Conservation (phyloP, 2,888 invertebrate genomes). For the Podabrus alpinus region DNA sequence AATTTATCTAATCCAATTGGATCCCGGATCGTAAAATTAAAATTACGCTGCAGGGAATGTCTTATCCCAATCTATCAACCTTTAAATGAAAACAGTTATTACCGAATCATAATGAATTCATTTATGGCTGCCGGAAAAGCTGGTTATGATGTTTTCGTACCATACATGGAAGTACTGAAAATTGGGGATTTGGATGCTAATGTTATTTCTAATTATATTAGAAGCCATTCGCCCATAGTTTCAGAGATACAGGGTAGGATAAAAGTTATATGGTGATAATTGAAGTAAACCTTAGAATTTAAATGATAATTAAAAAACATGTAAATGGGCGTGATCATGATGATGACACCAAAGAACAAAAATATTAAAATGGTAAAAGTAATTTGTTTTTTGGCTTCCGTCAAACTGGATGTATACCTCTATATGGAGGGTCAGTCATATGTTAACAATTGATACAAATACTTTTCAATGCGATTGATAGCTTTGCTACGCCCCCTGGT, state of each 20-base stretch:
- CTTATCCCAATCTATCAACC: slow-evolving; percentile 65
- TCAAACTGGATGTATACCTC: no score
- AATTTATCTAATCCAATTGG: slow-evolving; percentile 65
- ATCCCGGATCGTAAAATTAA: slow-evolving; percentile 61
- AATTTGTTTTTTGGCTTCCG: no score
- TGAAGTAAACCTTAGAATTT: no score
- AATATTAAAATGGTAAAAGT: no score
- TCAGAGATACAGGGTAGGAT: slow-evolving; percentile 60
- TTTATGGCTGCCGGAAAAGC: slow-evolving; percentile 72
- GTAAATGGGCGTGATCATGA: no score
- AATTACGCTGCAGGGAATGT: slow-evolving; percentile 67
- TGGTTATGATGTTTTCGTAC: slow-evolving; percentile 60
- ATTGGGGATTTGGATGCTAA: slow-evolving; percentile 59
- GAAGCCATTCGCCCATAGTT: slow-evolving; percentile 54
- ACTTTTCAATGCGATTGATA: no score
- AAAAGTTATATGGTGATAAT: slow-evolving; percentile 49
- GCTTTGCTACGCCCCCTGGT: no score
- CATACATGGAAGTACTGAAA: slow-evolving; percentile 56
- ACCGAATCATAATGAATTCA: slow-evolving; percentile 63
- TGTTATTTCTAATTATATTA: slow-evolving; percentile 57
- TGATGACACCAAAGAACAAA: no score
- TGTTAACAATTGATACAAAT: no score
- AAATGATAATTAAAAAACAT: no score
- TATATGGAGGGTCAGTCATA: no score
- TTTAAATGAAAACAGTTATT: slow-evolving; percentile 59